A percentile compares a stretch with the other conserved stretches of the same genome.
These are phyloP conservation scores for Pomatostomus ruficeps DNA, from an alignment of 2,113 vertebrate genomes.

Conservation along the genomic window DNA sequence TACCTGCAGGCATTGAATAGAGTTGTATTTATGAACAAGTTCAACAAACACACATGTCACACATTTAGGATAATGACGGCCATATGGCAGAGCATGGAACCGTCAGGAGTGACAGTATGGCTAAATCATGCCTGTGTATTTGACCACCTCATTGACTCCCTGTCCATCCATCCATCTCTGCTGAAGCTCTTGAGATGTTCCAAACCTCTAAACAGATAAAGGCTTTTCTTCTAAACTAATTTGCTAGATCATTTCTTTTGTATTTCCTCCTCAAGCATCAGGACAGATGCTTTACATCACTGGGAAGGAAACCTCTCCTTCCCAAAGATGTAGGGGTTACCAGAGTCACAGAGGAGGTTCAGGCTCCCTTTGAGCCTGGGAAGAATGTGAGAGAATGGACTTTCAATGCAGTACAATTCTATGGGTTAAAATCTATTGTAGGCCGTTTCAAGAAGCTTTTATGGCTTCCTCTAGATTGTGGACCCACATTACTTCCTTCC, in stretches of 20 bases:
- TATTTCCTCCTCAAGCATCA: not conserved
- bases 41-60: not conserved
- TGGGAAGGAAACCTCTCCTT: slow-evolving; percentile 1
- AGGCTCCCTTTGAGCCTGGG: not conserved
- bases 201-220: not conserved
- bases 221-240: not conserved
- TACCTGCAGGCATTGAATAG: not conserved
- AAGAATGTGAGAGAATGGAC: not conserved
- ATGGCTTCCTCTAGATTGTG: not conserved
- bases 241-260: not conserved
- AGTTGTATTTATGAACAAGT: not conserved
- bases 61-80: not conserved
- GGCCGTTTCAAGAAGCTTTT: not conserved
- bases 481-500: not conserved
- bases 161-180: not conserved
- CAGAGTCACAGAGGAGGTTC: not conserved
- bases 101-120: not conserved
- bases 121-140: not conserved
- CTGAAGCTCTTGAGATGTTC: slow-evolving; percentile 3
- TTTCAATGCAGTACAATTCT: not conserved
- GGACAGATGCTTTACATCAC: not conserved
- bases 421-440: not conserved
- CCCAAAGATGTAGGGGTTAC: not conserved
- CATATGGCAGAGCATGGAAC: not conserved
- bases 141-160: not conserved